Conservation (phyloP, 2,113 vertebrate genomes). For the Columba janthina region DNA sequence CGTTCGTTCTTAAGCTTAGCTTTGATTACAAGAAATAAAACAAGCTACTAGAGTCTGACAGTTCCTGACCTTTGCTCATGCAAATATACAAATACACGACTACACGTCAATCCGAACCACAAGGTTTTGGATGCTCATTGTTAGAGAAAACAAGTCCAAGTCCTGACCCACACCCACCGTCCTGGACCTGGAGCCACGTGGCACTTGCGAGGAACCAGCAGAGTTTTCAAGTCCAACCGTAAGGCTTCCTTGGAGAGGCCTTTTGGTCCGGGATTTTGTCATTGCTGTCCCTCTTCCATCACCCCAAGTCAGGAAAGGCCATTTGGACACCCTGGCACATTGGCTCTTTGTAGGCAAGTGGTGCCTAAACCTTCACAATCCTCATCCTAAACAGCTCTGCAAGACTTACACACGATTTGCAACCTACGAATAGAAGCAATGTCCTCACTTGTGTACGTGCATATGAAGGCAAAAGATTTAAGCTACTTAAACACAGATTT, state of each 20-base stretch:
- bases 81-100: slow-evolving; percentile 31
- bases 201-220: background rate
- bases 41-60: background rate
- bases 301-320: background rate
- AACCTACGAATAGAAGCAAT: background rate
- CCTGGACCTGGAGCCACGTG: background rate
- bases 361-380: background rate
- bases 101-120: background rate
- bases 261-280: background rate
- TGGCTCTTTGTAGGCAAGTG: background rate
- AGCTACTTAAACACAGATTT: slow-evolving; percentile 10
- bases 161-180: background rate
- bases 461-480: slow-evolving; percentile 6
- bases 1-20: background rate
- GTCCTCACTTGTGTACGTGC: background rate
- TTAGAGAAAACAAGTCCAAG: background rate
- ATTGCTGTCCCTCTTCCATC: background rate
- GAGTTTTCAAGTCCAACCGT: background rate
- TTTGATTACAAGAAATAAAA: slow-evolving; percentile 1
- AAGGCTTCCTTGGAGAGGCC: background rate
- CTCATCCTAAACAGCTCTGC: background rate
- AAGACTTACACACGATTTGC: background rate
- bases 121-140: slow-evolving; percentile 23
- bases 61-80: slow-evolving; percentile 25
- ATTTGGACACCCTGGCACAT: background rate